These are phyloP conservation scores for Xenopus laevis DNA, from an alignment of 2,113 vertebrate species.

Conservation along the genomic window DNA sequence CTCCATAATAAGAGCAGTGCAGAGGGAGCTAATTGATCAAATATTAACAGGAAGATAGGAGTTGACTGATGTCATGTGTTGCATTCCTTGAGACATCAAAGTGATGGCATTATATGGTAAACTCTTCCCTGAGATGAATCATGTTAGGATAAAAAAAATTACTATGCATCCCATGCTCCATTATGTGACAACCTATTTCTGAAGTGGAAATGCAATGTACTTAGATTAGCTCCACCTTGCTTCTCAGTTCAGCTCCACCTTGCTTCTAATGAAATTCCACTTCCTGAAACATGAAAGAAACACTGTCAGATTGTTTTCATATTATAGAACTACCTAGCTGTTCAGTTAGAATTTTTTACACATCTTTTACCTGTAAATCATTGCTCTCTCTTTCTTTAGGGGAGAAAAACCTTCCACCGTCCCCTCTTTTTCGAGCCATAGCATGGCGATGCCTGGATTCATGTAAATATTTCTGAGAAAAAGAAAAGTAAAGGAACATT, in stretches of 20 bases:
- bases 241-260: slow-evolving; percentile 15
- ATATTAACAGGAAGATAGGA: slow-evolving; percentile 8
- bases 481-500: not conserved
- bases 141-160: slow-evolving; percentile 58
- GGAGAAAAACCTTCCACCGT: slow-evolving; percentile 94
- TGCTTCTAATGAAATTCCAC: slow-evolving; percentile 36
- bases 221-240: slow-evolving; percentile 22
- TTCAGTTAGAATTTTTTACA: too few species aligned
- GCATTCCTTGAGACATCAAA: slow-evolving; percentile 41
- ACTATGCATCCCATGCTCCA: not conserved
- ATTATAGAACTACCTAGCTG: too few species aligned
- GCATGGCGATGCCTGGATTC: slow-evolving; percentile 94
- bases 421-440: slow-evolving; percentile 92
- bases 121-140: slow-evolving; percentile 84
- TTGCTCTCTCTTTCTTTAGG: slow-evolving; percentile 91
- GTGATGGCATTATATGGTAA: slow-evolving; percentile 93
- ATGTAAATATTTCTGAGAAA: slow-evolving; percentile 89
- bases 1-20: not conserved
- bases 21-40: not conserved
- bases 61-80: not conserved
- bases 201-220: not conserved
- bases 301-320: too few species aligned
- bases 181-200: not conserved
- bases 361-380: slow-evolving; percentile 74
- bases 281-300: slow-evolving; percentile 19